These are phyloP conservation scores for Rhabdomys dilectus DNA, from an alignment of 2,113 vertebrate genomes.

Conservation along the genomic window DNA sequence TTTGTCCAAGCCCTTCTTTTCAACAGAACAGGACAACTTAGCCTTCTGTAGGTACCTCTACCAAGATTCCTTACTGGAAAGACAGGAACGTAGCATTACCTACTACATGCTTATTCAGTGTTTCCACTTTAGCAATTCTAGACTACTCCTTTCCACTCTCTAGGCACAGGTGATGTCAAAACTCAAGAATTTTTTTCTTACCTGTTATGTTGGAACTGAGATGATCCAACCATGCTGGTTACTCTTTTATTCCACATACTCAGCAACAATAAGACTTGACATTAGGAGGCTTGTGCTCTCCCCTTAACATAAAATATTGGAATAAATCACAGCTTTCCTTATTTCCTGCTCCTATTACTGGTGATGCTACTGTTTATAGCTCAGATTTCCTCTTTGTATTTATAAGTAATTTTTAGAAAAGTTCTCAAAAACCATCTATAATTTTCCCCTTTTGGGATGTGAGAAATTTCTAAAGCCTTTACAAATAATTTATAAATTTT, in stretches of 20 bases:
- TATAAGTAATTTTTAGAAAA: neutral
- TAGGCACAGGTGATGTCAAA: neutral
- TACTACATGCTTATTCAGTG: neutral
- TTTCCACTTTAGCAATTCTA: neutral
- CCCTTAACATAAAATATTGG: neutral
- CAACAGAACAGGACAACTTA: neutral
- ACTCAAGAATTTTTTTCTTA: neutral
- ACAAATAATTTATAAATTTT: neutral
- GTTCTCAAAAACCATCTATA: neutral
- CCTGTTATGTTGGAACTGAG: neutral
- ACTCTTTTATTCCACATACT: rapidly evolving
- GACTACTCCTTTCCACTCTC: rapidly evolving
- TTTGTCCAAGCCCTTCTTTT: rapidly evolving
- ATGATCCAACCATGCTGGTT: rapidly evolving
- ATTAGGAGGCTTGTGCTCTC: neutral
- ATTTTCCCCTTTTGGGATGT: neutral
- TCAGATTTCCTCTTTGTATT: neutral
- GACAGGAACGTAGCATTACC: rapidly evolving
- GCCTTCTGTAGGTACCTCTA: neutral
- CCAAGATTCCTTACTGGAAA: neutral
- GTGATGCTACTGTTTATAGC: neutral
- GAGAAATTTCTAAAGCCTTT: neutral
- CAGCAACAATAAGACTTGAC: rapidly evolving
- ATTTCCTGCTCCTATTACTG: neutral
- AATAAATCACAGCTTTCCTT: neutral